Conservation (phyloP, 1,140 invertebrate species). For the Drosophila virilis region DNA sequence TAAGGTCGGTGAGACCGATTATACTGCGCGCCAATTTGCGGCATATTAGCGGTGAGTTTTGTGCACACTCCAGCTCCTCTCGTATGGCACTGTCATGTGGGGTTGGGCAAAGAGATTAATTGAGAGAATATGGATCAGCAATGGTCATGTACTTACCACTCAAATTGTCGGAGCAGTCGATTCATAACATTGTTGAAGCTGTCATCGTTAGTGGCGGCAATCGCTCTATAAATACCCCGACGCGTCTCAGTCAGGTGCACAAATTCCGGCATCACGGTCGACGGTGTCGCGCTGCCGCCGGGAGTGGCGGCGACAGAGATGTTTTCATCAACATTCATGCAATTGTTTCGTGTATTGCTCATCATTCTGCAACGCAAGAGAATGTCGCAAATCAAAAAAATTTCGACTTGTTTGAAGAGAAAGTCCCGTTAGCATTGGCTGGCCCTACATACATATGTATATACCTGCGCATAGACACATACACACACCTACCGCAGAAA, state of each 20-base stretch:
- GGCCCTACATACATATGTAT: conserved; percentile 18
- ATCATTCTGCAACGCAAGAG: conserved; percentile 36
- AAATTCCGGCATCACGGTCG: conserved; percentile 51
- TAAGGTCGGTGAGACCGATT: conserved; percentile 50
- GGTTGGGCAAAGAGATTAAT: background rate
- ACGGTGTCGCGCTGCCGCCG: conserved; percentile 26
- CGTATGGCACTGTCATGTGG: conserved; percentile 55
- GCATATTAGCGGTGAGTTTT: conserved; percentile 45
- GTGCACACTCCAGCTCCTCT: conserved; percentile 56
- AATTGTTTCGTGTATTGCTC: conserved; percentile 33
- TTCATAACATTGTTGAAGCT: conserved; percentile 59
- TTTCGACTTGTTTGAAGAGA: conserved; percentile 33
- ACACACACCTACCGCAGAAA: conserved; percentile 32
- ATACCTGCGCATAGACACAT: background rate
- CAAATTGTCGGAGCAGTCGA: conserved; percentile 57
- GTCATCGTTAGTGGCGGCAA: conserved; percentile 61
- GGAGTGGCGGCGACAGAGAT: conserved; percentile 19
- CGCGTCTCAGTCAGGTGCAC: conserved; percentile 55
- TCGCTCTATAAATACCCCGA: conserved; percentile 60
- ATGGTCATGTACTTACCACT: conserved; percentile 47
- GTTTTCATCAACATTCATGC: conserved; percentile 39
- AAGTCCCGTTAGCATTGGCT: conserved; percentile 45
- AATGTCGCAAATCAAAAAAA: conserved; percentile 27
- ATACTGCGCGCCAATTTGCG: conserved; percentile 54
- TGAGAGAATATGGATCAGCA: background rate